These are phyloP conservation scores for Promerops cafer DNA, from an alignment of 2,113 vertebrate species.

Conservation along the genomic window DNA sequence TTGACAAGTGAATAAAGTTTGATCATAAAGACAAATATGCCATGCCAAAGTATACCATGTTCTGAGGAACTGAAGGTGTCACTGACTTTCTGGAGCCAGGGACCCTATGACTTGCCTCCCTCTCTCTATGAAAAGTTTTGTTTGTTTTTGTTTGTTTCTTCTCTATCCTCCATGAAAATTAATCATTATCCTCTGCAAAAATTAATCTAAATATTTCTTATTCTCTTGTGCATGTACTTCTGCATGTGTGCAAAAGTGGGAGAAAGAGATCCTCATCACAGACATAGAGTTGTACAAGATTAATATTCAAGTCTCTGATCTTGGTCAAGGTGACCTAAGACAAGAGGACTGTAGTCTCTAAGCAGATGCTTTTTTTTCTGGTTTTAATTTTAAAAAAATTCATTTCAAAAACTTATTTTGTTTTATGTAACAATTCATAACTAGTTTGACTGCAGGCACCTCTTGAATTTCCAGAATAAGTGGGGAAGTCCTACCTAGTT, in stretches of 20 bases:
- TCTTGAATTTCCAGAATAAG: background rate
- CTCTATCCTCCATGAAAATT: background rate
- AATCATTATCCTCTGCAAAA: background rate
- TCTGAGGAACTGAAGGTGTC: background rate
- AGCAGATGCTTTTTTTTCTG: background rate
- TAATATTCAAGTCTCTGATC: background rate
- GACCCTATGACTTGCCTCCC: background rate
- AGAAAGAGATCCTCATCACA: background rate
- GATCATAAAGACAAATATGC: background rate
- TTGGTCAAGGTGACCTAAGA: background rate
- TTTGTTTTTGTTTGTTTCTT: background rate
- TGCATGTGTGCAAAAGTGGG: background rate
- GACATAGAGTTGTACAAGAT: background rate
- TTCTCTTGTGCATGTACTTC: background rate
- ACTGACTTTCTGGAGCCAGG: background rate
- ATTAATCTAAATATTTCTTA: background rate
- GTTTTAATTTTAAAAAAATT: background rate
- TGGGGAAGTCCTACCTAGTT: background rate
- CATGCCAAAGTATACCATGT: background rate
- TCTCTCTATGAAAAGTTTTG: background rate
- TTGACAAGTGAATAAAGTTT: background rate
- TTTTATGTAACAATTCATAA: background rate
- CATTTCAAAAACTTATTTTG: background rate
- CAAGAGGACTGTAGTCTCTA: background rate
- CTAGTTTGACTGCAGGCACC: background rate